Base-by-base conservation (phyloP, 1,140 invertebrate genomes). In the Aculops lycopersici region DNA sequence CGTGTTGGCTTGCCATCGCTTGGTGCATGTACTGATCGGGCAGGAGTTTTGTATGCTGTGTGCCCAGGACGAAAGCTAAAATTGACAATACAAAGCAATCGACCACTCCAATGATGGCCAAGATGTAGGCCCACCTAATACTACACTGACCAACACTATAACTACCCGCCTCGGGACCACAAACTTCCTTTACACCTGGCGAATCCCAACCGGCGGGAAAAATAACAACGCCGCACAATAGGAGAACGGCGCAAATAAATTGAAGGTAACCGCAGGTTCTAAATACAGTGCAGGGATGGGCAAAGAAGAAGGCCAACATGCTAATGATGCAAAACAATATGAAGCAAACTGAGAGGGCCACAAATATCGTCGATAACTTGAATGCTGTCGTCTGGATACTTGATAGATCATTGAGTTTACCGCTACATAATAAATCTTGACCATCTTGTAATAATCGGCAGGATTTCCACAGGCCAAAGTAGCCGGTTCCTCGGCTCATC, bases 131-230 rank as follows among this genome's bases (percentile, higher is more conserved):
- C 88, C 88, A 95, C 46, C 83, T 67, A 15, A 95, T 67, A 24
- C 70, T 70, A 54, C 88, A 97, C 8, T 71, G 59, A 55, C 73
- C 74, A 46, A 71, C 62, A 50, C 65, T 62, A 53, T 73, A 86
- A 21, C 66, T 66, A 47, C 67, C 68, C 1, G 78, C 71, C 5
- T 70, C 63, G 12, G 69, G 64, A 0, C 81, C 81, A 52, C 88
- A 95, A 1, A 88, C 74, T 46, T 71, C 67, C 39, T 70, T 65
- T 5, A 94, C 75, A 42, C 68, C 60, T 1, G 68, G 61, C 13
- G 78, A 68, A 51, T 79, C 72, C 81, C 83, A 95, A 4, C 80
- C 84, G 15, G 74, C 69, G 0, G 88, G 86, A 63, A 76, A 94
- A n/a, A 80, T 66, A 15, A 72, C 65, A 38, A 86, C 75, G 4